Percentiles rank a stretch among this genome's conserved stretches.
Evolutionary conservation across 2,113 vertebrate genomes (phyloP).

Genomic region (Hippocampus guttulatus): DNA sequence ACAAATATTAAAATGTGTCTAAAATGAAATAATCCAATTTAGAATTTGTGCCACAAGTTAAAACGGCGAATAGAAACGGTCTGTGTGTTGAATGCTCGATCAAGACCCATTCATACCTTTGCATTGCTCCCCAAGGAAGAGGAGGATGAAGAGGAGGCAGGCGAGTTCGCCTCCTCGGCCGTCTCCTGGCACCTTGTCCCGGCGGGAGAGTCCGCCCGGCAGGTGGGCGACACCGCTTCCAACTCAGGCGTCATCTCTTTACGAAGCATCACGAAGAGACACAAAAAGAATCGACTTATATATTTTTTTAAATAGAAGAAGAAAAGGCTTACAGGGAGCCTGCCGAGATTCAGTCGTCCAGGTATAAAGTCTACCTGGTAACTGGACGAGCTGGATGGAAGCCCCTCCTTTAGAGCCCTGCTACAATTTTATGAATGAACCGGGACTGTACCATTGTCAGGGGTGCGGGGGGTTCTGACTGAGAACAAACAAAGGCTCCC

Average conservation of each 20-base stretch:
- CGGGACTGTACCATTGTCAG: slow-evolving; percentile 70
- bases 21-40: neutral
- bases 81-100: slow-evolving; percentile 17
- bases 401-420: slow-evolving; percentile 78
- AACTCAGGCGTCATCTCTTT: slow-evolving; percentile 77
- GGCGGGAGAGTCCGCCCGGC: slow-evolving; percentile 83
- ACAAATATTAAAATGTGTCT: neutral
- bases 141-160: slow-evolving; percentile 69
- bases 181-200: slow-evolving; percentile 82
- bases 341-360: slow-evolving; percentile 60
- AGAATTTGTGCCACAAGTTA: neutral
- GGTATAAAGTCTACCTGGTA: slow-evolving; percentile 74
- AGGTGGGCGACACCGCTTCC: slow-evolving; percentile 82
- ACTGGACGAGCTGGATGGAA: slow-evolving; percentile 69
- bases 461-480: slow-evolving; percentile 37
- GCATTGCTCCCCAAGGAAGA: slow-evolving; percentile 74
- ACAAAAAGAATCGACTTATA: slow-evolving; percentile 17
- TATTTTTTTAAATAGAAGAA: slow-evolving; percentile 16
- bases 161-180: slow-evolving; percentile 77
- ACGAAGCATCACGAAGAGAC: slow-evolving; percentile 72
- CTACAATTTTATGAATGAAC: slow-evolving; percentile 83
- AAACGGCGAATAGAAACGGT: neutral
- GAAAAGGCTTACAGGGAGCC: slow-evolving; percentile 3
- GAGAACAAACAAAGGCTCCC: slow-evolving; percentile 21
- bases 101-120: slow-evolving; percentile 77